Percentiles rank a stretch among this genome's conserved stretches.
These are phyloP conservation scores for Heliconius melpomene DNA, from an alignment of 1,140 invertebrate genomes.

Conservation along the genomic window DNA sequence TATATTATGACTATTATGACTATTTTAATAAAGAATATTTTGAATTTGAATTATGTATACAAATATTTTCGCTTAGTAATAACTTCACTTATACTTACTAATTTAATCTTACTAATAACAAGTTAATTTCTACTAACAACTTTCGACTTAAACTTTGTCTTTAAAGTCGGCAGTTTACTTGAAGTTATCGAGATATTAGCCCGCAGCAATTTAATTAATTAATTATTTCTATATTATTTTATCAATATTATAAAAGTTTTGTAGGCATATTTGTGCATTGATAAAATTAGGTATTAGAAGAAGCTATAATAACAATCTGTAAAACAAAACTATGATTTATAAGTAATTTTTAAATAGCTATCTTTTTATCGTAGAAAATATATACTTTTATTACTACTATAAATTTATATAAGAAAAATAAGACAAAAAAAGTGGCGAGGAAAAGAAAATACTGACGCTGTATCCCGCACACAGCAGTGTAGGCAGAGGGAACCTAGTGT, in stretches of 20 bases:
- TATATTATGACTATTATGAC: no score
- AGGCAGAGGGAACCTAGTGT: no score
- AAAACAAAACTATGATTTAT: no score
- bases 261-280: background rate
- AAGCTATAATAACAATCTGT: no score
- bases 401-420: no score
- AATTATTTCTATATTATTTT: background rate
- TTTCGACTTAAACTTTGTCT: background rate
- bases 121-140: constrained; percentile 8
- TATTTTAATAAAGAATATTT: no score
- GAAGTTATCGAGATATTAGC: constrained; percentile 19
- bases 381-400: no score
- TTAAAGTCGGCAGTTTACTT: constrained; percentile 12
- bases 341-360: no score
- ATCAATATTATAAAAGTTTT: background rate
- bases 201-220: constrained; percentile 20
- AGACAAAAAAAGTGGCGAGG: no score
- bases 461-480: no score
- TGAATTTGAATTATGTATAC: background rate
- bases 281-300: background rate
- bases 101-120: constrained; percentile 1
- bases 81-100: background rate
- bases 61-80: background rate
- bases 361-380: no score
- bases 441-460: no score